Percentiles rank a stretch among this genome's conserved stretches.
Conservation (phyloP, 2,113 vertebrate genomes). For the Pao palembangensis region DNA sequence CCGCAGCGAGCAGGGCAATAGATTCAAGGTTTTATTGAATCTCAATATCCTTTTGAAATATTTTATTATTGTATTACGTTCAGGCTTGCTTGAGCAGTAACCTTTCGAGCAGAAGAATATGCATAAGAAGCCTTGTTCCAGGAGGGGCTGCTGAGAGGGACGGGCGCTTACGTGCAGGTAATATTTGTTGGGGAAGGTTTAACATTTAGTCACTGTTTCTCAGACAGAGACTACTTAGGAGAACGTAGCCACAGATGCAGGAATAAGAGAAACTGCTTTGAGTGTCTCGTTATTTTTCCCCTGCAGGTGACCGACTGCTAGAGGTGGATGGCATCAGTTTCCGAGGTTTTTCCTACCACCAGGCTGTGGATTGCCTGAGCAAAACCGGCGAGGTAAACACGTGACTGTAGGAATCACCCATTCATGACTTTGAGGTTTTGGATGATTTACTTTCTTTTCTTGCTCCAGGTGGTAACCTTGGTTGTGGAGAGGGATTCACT, state of each 20-base stretch:
- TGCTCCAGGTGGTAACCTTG: conserved; percentile 75
- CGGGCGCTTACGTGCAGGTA: conserved; percentile 80
- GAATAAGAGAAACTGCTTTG: neutral
- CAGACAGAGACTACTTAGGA: neutral
- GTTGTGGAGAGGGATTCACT: conserved; percentile 75
- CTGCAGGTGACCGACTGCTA: conserved; percentile 79
- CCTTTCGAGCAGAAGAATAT: conserved; percentile 77
- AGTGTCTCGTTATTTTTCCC: neutral
- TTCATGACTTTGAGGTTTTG: neutral
- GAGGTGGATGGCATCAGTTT: conserved; percentile 81
- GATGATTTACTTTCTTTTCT: neutral
- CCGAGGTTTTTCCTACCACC: conserved; percentile 79
- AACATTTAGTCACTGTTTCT: neutral
- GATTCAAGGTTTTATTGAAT: neutral
- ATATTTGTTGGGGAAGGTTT: neutral
- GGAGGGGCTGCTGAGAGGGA: conserved; percentile 82
- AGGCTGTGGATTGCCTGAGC: conserved; percentile 82
- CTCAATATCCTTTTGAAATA: neutral
- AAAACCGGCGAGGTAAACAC: conserved; percentile 78
- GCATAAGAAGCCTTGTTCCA: conserved; percentile 82
- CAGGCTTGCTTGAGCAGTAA: conserved; percentile 81
- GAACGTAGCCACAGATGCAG: neutral
- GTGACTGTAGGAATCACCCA: too few species aligned
- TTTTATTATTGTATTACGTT: neutral
- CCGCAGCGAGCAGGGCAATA: neutral